Evolutionary conservation across 2,888 invertebrate genomes (phyloP).

Genomic region (Andrena fulva): DNA sequence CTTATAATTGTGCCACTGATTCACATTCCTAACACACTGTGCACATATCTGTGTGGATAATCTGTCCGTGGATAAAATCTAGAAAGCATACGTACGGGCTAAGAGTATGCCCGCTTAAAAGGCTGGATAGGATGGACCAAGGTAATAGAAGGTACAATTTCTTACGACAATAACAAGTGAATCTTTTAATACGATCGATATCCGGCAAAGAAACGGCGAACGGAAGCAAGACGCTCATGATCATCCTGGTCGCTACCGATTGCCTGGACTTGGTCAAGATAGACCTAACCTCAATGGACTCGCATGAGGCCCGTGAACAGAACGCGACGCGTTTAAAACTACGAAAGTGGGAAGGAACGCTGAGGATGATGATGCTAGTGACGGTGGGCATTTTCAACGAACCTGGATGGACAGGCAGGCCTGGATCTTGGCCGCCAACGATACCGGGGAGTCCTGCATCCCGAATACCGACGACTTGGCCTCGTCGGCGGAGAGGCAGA

Average conservation of each 20-base stretch:
- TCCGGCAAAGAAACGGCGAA: neutral
- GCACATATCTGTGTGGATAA: constrained; percentile 89
- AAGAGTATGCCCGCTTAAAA: neutral
- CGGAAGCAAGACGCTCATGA: too few species aligned
- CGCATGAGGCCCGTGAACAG: neutral
- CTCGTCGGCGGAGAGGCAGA: constrained; percentile 88
- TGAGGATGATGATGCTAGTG: neutral
- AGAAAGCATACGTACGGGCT: constrained; percentile 82
- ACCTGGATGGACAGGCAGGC: constrained; percentile 89
- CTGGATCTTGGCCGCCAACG: constrained; percentile 88
- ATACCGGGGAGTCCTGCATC: constrained; percentile 85
- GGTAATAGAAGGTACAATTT: neutral
- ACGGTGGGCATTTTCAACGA: constrained; percentile 56
- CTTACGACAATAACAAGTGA: neutral
- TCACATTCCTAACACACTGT: constrained; percentile 88
- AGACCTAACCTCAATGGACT: constrained; percentile 61
- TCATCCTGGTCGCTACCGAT: neutral
- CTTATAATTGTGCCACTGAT: constrained; percentile 89
- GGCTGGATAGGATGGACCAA: neutral
- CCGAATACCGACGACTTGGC: constrained; percentile 88
- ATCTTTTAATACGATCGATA: neutral
- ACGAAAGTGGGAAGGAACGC: neutral
- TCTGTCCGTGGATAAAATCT: constrained; percentile 88
- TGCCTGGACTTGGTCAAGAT: neutral
- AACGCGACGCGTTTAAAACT: neutral